A percentile compares a stretch with the other conserved stretches of the same genome.
Evolutionary conservation across 2,797 vertebrate species (phyloP).

Genomic region (Neopelma chrysocephalum): DNA sequence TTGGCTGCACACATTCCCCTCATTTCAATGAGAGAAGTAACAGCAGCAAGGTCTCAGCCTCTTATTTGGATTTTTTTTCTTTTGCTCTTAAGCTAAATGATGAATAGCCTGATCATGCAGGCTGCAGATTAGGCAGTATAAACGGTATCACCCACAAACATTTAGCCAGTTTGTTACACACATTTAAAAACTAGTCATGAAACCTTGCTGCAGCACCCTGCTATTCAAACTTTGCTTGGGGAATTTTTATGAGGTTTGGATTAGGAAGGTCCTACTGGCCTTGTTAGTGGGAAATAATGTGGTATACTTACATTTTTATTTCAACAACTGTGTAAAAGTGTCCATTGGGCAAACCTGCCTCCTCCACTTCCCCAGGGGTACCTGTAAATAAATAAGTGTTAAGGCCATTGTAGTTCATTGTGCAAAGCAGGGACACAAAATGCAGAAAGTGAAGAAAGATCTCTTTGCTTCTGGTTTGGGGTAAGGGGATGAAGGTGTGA

Average conservation of each 20-base stretch:
- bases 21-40: background rate
- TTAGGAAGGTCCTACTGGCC: background rate
- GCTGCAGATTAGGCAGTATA: background rate
- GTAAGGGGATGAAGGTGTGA: background rate
- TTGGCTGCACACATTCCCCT: background rate
- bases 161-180: background rate
- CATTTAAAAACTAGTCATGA: background rate
- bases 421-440: background rate
- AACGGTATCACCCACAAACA: background rate
- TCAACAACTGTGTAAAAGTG: background rate
- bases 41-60: background rate
- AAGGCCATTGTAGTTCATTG: background rate
- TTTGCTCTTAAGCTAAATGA: background rate
- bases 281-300: background rate
- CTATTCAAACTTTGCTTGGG: background rate
- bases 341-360: background rate
- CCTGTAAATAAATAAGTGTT: background rate
- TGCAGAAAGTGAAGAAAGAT: background rate
- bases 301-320: background rate
- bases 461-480: background rate
- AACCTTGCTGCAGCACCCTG: background rate
- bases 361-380: background rate
- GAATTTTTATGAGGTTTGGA: background rate
- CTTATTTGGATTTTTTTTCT: background rate
- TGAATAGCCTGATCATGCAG: background rate